Conservation (phyloP, 2,797 vertebrate genomes). For the Diplodus puntazzo region DNA sequence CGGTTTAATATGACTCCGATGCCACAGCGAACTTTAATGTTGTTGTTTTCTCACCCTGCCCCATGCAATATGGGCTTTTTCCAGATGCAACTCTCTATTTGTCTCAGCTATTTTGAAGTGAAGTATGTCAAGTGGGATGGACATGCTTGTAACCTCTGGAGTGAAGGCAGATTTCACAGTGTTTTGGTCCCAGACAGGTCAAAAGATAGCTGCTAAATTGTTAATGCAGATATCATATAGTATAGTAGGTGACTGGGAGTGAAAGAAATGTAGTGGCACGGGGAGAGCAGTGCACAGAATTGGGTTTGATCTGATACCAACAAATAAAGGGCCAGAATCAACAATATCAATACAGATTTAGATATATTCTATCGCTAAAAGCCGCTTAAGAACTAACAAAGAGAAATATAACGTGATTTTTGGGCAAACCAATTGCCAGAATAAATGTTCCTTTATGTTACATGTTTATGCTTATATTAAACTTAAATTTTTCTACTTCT, state of each 20-base stretch:
- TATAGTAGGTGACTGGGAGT: not conserved
- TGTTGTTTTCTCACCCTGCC: not conserved
- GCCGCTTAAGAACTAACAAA: no score
- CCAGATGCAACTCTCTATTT: constrained; percentile 18
- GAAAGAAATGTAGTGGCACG: not conserved
- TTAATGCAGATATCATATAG: not conserved
- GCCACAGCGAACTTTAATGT: not conserved
- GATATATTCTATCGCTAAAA: no score
- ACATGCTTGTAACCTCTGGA: constrained; percentile 15
- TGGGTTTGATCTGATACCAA: no score
- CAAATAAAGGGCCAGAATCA: no score
- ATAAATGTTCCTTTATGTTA: no score
- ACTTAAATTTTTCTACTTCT: no score
- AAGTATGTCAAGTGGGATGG: constrained; percentile 12
- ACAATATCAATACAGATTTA: no score
- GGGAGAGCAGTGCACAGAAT: no score
- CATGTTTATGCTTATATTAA: no score
- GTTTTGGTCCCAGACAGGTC: constrained; percentile 4
- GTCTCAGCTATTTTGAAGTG: constrained; percentile 24
- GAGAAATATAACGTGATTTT: no score
- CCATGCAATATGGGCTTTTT: not conserved
- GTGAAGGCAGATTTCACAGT: constrained; percentile 3
- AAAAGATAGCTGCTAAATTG: not conserved
- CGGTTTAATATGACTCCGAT: not conserved
- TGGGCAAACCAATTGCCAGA: no score